Conservation (phyloP, 1,140 invertebrate species). For the Drosophila arizonae region DNA sequence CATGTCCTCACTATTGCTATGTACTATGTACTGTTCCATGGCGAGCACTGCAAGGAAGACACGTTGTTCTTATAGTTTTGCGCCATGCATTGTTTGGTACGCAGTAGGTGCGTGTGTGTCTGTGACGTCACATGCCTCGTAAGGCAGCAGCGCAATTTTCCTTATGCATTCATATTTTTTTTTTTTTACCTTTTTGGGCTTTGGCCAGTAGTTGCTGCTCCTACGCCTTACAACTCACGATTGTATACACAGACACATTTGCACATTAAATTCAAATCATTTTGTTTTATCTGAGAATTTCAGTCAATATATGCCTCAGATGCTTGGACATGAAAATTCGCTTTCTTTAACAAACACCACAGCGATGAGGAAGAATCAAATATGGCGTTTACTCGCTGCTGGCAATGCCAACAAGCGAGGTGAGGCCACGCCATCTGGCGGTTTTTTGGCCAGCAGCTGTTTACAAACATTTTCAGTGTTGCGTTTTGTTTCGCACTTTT, state of each 20-base stretch:
- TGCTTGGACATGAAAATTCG: constrained; percentile 49
- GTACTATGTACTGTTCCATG: constrained; percentile 70
- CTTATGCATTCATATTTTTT: constrained; percentile 18
- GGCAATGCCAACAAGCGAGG: constrained; percentile 53
- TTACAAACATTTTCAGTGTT: constrained; percentile 63
- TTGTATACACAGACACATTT: constrained; percentile 12
- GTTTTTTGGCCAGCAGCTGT: constrained; percentile 41
- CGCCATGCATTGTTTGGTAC: not conserved
- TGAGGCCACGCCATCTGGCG: constrained; percentile 50
- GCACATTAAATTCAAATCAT: constrained; percentile 30
- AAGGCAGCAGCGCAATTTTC: constrained; percentile 49
- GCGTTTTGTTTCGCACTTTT: constrained; percentile 64
- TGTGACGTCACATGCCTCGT: constrained; percentile 49
- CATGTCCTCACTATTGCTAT: constrained; percentile 59
- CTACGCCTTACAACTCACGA: constrained; percentile 22
- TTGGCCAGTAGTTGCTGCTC: constrained; percentile 34
- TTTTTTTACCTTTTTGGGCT: constrained; percentile 48
- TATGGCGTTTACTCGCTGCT: constrained; percentile 65
- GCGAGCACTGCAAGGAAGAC: constrained; percentile 20
- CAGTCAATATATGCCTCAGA: constrained; percentile 20
- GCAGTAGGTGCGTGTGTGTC: constrained; percentile 20
- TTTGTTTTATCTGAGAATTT: constrained; percentile 18
- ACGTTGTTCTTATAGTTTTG: constrained; percentile 13
- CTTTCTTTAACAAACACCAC: constrained; percentile 58
- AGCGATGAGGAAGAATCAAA: constrained; percentile 62